Evolutionary conservation across 2,888 invertebrate genomes (phyloP), one percentile per base, ranked within the genome.

Genomic region (Torymus tubicola): DNA sequence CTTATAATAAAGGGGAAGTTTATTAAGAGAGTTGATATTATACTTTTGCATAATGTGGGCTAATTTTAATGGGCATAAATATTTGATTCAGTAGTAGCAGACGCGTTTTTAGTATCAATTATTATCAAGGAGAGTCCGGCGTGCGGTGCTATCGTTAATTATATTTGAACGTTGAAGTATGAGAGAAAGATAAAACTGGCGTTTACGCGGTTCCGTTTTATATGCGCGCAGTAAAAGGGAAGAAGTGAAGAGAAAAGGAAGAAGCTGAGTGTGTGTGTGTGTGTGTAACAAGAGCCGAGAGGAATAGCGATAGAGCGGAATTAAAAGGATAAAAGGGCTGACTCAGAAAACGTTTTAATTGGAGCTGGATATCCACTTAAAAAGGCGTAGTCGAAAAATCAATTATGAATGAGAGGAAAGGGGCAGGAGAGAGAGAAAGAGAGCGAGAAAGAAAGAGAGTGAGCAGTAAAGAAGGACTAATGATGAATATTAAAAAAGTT

Each of bases 401-500:
- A 73, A 73, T 73, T 73, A 73, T 64, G n/a, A 64, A 18, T n/a
- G 52, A 18, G 53, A 42, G 55, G 10, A 52, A 16, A 21, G 50
- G 52, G 63, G 61, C 21, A 63, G 42, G 11, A 16, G 50, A 21
- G 5, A 24, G 14, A 13, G 21, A 21, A 24, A 1, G 12, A 57
- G 16, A 57, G 71, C 31, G 31, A 31, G 31, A 31, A 31, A 31
- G 31, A 31, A 31, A 5, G 31, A 31, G n/a, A 1, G 12, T 24
- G 16, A 57, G 71, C 14, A 16, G 42, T 18, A 72, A 42, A 63
- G n/a, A 12, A 18, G 16, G 63, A 14, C 53, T 57, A 65, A 65
- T 31, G 63, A 65, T 74, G 73, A 50, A 65, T 74, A 74, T 74
- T 74, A 74, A 74, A 72, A 72, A 64, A 65, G 73, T 64, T 65